These are phyloP conservation scores for Orientallactaga sibirica DNA, from an alignment of 2,797 vertebrate species.

Conservation along the genomic window DNA sequence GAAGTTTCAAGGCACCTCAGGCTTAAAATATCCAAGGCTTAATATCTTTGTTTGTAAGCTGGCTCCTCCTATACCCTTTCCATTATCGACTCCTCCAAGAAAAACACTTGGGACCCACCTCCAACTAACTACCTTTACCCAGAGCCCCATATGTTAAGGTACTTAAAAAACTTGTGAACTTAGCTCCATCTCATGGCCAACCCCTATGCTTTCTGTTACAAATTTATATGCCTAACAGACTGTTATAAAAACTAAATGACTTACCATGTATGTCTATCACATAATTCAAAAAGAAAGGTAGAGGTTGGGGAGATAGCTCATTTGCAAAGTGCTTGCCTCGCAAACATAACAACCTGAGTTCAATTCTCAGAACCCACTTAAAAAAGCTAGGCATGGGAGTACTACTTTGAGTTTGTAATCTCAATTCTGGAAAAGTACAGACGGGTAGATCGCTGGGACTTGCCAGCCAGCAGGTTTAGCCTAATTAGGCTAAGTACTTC, in stretches of 20 bases:
- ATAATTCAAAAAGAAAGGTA: not conserved
- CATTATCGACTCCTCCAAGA: not conserved
- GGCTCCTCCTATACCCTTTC: not conserved
- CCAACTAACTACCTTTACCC: not conserved
- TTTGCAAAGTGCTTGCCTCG: too few species aligned
- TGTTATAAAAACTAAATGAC: slow-evolving; percentile 4
- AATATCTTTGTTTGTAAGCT: not conserved
- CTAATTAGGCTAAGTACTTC: not conserved
- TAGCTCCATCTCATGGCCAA: not conserved
- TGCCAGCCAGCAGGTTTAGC: too few species aligned
- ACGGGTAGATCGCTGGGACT: too few species aligned
- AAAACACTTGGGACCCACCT: not conserved
- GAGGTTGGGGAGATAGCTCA: too few species aligned
- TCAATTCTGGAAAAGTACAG: too few species aligned
- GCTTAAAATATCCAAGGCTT: not conserved
- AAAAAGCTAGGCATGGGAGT: too few species aligned
- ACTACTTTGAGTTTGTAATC: too few species aligned
- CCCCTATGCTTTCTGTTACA: not conserved
- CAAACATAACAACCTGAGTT: too few species aligned
- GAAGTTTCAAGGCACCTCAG: not conserved
- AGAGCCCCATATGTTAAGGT: not conserved
- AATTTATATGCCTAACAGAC: not conserved
- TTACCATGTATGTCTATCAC: not conserved
- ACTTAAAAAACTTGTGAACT: not conserved
- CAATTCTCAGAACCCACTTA: too few species aligned